Evolutionary conservation across 2,888 invertebrate genomes (phyloP).

Genomic region (Volucella zonaria): DNA sequence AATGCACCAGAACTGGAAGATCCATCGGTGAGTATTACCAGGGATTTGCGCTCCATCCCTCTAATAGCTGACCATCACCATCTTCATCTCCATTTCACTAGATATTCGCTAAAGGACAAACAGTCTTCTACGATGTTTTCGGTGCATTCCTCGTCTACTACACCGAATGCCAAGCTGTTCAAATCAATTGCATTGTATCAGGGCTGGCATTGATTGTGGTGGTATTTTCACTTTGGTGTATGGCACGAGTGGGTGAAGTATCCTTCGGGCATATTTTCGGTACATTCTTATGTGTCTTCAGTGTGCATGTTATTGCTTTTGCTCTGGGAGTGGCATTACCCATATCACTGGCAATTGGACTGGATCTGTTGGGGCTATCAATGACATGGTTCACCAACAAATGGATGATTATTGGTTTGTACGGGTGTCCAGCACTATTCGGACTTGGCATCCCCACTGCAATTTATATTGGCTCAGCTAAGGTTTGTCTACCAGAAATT

Average conservation of each 20-base stretch:
- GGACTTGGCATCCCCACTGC: conserved; percentile 78
- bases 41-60: background rate
- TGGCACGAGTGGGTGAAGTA: conserved; percentile 76
- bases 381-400: conserved; percentile 85
- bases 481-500: conserved; percentile 66
- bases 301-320: conserved; percentile 78
- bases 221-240: conserved; percentile 77
- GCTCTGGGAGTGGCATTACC: conserved; percentile 78
- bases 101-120: conserved; percentile 81
- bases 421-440: conserved; percentile 79
- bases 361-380: conserved; percentile 81
- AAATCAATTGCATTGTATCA: conserved; percentile 80
- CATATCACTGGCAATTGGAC: conserved; percentile 79
- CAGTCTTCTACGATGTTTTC: conserved; percentile 89
- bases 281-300: conserved; percentile 77
- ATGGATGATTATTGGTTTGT: conserved; percentile 83
- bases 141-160: conserved; percentile 88
- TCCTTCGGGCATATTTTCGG: conserved; percentile 75
- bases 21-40: conserved; percentile 76
- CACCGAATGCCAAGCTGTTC: conserved; percentile 82
- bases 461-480: conserved; percentile 77
- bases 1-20: conserved; percentile 81
- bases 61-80: background rate
- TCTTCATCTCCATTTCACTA: conserved; percentile 73
- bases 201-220: conserved; percentile 80